Evolutionary conservation across 2,797 vertebrate genomes (phyloP).

Genomic region (Squalus acanthias): DNA sequence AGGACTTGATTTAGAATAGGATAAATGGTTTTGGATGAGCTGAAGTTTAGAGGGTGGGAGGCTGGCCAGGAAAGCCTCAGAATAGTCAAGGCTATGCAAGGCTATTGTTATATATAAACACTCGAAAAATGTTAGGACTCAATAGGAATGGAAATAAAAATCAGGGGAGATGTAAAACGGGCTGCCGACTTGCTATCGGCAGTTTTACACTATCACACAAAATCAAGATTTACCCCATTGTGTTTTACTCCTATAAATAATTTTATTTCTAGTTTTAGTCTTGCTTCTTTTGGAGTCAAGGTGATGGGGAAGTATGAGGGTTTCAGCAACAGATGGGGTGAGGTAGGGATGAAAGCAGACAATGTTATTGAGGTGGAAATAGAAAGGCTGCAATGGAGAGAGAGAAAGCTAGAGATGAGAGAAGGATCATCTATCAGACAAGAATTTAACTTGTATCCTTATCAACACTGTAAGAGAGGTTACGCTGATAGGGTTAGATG

Average conservation of each 20-base stretch:
- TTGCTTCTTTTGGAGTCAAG: background rate
- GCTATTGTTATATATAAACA: no score
- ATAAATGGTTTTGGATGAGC: no score
- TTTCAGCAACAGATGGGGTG: background rate
- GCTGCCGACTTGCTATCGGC: no score
- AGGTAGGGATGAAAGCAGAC: background rate
- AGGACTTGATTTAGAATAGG: background rate
- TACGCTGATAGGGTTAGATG: background rate
- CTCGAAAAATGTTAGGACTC: no score
- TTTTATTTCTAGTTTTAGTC: no score
- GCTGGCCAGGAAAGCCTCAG: no score
- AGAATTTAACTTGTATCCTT: background rate
- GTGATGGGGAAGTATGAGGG: background rate
- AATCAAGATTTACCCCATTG: no score
- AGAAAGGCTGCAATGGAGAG: background rate
- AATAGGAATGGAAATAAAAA: no score
- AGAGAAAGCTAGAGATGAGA: background rate
- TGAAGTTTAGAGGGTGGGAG: background rate
- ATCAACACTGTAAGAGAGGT: background rate
- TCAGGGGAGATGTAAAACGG: no score
- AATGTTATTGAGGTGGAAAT: background rate
- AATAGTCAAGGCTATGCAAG: background rate
- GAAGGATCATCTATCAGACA: background rate
- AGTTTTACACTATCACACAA: no score
- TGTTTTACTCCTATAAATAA: no score